phyloP scores from a whole-genome alignment of 2,113 vertebrate genomes.

The Emydura subglobosa region DNA sequence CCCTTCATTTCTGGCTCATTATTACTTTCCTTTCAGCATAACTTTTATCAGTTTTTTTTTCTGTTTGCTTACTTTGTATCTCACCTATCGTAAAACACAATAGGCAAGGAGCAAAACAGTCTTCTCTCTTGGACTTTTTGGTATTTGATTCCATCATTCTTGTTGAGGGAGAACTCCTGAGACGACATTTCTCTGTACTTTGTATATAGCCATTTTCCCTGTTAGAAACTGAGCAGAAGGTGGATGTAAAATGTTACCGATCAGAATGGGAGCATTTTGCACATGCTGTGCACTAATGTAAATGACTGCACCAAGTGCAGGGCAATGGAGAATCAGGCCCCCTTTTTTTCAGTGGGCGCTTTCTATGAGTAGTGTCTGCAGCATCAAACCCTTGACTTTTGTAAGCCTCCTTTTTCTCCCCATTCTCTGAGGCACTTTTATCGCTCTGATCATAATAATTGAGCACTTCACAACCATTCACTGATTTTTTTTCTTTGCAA shows the following conservation, averaged over 20 bases:
- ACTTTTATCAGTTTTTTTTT: neutral
- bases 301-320: neutral
- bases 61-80: neutral
- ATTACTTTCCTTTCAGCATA: neutral
- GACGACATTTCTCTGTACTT: neutral
- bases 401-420: neutral
- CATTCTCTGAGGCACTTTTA: neutral
- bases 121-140: neutral
- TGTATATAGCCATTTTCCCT: neutral
- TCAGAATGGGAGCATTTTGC: neutral
- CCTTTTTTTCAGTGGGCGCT: neutral
- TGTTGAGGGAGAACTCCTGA: no score
- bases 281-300: neutral
- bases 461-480: neutral
- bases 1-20: neutral
- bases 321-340: neutral
- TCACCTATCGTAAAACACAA: neutral
- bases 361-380: neutral
- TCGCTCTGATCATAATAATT: neutral
- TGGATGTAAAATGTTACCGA: neutral
- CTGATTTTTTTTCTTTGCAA: neutral
- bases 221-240: neutral
- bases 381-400: no score
- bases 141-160: neutral
- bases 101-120: neutral